Evolutionary conservation across 92 coral and sea anemone species (phyloP).

Genomic region (Bergia sp.): DNA sequence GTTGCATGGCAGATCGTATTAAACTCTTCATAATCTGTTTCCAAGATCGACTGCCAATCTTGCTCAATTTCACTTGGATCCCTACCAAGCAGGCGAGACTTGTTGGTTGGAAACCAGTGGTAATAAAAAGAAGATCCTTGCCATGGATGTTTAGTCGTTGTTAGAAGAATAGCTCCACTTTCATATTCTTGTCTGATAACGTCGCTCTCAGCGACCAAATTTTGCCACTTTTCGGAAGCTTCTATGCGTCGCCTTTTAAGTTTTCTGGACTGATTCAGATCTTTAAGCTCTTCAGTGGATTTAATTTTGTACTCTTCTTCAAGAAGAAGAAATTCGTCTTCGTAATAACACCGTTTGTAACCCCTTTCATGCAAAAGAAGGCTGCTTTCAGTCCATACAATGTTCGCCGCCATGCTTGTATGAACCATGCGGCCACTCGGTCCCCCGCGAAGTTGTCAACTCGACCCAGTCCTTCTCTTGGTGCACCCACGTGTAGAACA

Average conservation of each 20-base stretch:
- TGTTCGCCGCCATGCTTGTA: neutral
- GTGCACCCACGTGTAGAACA: too few species aligned
- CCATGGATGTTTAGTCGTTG: constrained; percentile 12
- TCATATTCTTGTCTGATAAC: neutral
- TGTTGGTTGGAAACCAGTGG: constrained; percentile 15
- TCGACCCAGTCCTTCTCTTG: neutral
- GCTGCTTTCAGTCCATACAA: neutral
- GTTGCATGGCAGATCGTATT: constrained; percentile 27
- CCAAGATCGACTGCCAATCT: constrained; percentile 26
- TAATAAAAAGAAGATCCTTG: neutral
- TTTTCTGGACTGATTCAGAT: neutral
- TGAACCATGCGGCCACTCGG: too few species aligned
- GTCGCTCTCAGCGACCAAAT: neutral
- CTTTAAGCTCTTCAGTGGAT: neutral
- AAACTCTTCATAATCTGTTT: constrained; percentile 14
- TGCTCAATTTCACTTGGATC: neutral
- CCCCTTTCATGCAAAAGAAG: constrained; percentile 13
- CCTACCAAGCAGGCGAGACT: constrained; percentile 23
- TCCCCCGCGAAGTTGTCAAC: neutral
- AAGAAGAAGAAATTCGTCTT: neutral
- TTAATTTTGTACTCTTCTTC: neutral
- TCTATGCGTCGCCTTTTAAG: too few species aligned
- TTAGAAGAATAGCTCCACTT: neutral
- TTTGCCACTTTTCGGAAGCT: neutral
- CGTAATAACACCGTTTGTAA: neutral